Percentiles rank a stretch among this genome's conserved stretches.
Evolutionary conservation across 2,888 invertebrate species (phyloP).

Genomic region (Julus scandinavius): DNA sequence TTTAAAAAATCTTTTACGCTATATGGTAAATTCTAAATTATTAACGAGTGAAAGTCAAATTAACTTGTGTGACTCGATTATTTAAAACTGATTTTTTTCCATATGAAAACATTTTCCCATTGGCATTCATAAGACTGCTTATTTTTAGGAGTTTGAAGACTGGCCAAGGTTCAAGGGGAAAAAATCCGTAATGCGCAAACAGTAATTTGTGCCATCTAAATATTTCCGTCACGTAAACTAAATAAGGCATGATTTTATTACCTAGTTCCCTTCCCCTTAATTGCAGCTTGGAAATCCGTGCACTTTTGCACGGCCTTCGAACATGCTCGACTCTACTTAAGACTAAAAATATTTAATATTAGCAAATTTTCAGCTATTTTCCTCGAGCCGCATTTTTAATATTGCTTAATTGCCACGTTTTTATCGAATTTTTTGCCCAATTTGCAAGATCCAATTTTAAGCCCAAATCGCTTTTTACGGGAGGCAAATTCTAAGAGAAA

Average conservation of each 20-base stretch:
- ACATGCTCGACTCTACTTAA: not conserved
- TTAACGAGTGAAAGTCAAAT: too few species aligned
- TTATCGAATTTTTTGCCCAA: constrained; percentile 39
- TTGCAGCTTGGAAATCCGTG: constrained; percentile 20
- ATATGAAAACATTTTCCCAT: not conserved
- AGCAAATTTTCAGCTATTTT: constrained; percentile 24
- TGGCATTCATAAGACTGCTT: not conserved
- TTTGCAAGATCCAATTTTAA: constrained; percentile 7
- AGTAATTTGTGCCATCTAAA: constrained; percentile 35
- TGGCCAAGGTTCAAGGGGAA: not conserved
- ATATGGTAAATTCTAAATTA: too few species aligned
- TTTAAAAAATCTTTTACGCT: too few species aligned
- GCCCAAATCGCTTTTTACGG: not conserved
- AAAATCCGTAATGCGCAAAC: constrained; percentile 30
- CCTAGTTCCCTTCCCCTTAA: constrained; percentile 30
- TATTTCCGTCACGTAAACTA: constrained; percentile 42
- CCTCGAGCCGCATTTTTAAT: constrained; percentile 5
- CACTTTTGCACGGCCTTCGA: not conserved
- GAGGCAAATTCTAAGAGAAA: not conserved
- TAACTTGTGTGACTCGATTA: too few species aligned
- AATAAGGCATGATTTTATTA: constrained; percentile 42
- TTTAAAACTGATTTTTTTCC: not conserved
- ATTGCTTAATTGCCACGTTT: not conserved
- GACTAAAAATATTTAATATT: constrained; percentile 11
- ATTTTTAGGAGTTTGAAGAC: not conserved